Evolutionary conservation across 1,140 invertebrate genomes (phyloP), one percentile per base, ranked within the genome.

Genomic region (Eubasilissa regina): DNA sequence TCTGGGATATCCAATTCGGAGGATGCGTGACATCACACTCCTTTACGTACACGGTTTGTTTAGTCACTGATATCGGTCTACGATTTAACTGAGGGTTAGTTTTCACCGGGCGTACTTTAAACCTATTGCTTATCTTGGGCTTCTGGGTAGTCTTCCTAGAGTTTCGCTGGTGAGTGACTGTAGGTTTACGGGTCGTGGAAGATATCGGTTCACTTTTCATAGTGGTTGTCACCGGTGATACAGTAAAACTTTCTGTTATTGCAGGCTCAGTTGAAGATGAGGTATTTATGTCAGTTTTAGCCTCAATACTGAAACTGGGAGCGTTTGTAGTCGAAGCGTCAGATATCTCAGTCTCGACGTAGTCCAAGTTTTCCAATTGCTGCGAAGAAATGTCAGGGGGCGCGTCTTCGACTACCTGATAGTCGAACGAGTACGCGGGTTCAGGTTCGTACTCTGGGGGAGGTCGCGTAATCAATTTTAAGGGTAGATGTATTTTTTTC

Each of bases 1-100:
- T 60, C 44, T 80, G 62, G 10, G 80, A 47, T 25, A 81, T 45
- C 76, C 80, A 78, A 70, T 77, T 60, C n/a, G 60, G 48, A 1
- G 60, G n/a, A 45, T 45, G 21, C 19, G 56, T 68, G 25, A 76
- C 76, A 35, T 45, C 48, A 19, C 77, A 78, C 51, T 81, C 77
- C 17, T 78, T 78, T 12, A 12, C 48, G 6, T 17, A 17, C 7
- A 51, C n/a, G 4, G 15, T 51, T 11, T 48, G 44, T 7, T 66
- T 51, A 19, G 47, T 13, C 9, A 68, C 51, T 7, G 11, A 8
- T 10, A 15, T 25, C 4, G 68, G 17, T 48, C 45, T 45, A 21
- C 17, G 43, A 12, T 56, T 17, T 17, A 53, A 13, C 19, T 51
- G 17, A 51, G 4, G 21, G 17, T 56, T 15, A 15, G 53, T 25